Base-by-base conservation (phyloP, 1,140 invertebrate genomes). In the Zelostemma sp. region DNA sequence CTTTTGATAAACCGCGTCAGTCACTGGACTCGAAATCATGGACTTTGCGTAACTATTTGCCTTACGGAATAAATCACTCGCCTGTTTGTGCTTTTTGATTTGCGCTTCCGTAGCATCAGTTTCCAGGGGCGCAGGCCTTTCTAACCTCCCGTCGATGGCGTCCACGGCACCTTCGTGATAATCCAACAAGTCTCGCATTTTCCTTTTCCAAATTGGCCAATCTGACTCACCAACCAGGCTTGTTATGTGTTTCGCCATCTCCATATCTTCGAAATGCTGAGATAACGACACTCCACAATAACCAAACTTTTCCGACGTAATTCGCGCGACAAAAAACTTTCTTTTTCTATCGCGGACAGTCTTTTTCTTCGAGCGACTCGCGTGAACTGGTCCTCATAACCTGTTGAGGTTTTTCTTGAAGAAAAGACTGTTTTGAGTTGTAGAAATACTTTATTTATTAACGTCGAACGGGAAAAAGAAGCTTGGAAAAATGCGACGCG, bases 161-260 rank as follows among this genome's bases (percentile, higher is more conserved):
- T 67, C 54, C 19, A 69, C 9, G 45, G 73, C 61, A 48, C 56
- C 73, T 59, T 72, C 73, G 25, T 75, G 64, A 33, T 74, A 72
- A 28, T 74, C 64, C 4, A 72, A 50, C 6, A 74, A 31, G 68
- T 72, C 60, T 48, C 65, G 41, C 6, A 72, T 68, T 59, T 74
- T 72, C 25, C 56, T 41, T 50, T 74, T 74, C 68, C 64, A 74
- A 18, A 63, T 45, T 12, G 59, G 68, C 59, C 63, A 68, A 15
- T 68, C n/a, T n/a, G n/a, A n/a, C n/a, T n/a, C n/a, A n/a, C 55
- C 67, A 6, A 60, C 28, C 45, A 72, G 40, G 8, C 66, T 66
- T 48, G 60, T 73, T n/a, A 73, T 57, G 64, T 70, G 61, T 38
- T 69, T 69, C 16, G 31, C 12, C 31, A 70, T 49, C 28, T 70